A percentile compares a stretch with the other conserved stretches of the same genome.
These are phyloP conservation scores for Limulus polyphemus DNA, from an alignment of 2,888 invertebrate genomes.

Conservation along the genomic window DNA sequence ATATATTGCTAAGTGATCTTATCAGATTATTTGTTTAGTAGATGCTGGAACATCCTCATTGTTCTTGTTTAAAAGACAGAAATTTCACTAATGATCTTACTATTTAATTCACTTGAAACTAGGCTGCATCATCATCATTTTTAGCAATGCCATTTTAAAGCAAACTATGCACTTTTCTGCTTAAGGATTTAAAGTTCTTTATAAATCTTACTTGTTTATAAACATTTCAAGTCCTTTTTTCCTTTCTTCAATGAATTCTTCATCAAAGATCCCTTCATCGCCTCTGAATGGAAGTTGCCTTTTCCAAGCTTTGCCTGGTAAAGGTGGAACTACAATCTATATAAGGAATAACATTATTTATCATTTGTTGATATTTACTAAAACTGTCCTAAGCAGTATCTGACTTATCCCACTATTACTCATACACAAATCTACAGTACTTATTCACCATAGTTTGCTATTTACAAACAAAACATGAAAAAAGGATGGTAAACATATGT, in stretches of 20 bases:
- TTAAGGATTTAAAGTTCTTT: neutral
- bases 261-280: slow-evolving; percentile 98
- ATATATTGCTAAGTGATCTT: neutral
- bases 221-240: slow-evolving; percentile 94
- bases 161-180: neutral
- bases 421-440: neutral
- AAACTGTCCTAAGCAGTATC: neutral
- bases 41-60: too few relatives aligned
- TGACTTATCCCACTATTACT: neutral
- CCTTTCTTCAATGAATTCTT: slow-evolving; percentile 97
- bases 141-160: too few relatives aligned
- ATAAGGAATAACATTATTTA: slow-evolving; percentile 5
- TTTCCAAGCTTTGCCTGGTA: slow-evolving; percentile 98
- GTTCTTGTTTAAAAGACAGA: too few relatives aligned
- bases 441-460: neutral
- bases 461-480: too few relatives aligned
- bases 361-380: neutral
- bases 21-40: neutral
- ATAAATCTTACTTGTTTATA: slow-evolving; percentile 73
- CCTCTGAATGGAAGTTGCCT: slow-evolving; percentile 94
- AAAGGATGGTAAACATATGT: too few relatives aligned
- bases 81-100: too few relatives aligned
- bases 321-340: slow-evolving; percentile 92
- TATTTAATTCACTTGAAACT: too few relatives aligned
- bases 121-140: too few relatives aligned